These are phyloP conservation scores for Pseudomyrmex sp. DNA, from an alignment of 1,140 invertebrate genomes.

Conservation along the genomic window DNA sequence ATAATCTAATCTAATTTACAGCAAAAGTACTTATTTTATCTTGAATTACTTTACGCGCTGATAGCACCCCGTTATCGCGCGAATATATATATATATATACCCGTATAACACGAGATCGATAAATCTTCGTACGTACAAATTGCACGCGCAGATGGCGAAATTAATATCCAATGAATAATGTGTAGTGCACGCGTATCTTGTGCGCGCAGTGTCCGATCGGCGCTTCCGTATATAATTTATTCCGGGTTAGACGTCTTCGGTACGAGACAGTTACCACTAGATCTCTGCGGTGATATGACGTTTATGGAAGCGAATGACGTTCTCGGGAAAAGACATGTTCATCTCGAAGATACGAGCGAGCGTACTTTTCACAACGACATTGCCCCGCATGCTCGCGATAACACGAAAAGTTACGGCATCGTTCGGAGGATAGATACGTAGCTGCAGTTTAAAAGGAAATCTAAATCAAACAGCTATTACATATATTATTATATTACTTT, in stretches of 20 bases:
- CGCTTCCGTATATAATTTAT: slow-evolving; percentile 52
- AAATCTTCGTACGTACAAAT: slow-evolving; percentile 49
- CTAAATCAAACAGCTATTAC: neutral
- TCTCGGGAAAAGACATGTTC: slow-evolving; percentile 37
- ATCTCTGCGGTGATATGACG: slow-evolving; percentile 43
- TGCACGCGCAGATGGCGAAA: slow-evolving; percentile 46
- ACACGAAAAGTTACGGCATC: slow-evolving; percentile 25
- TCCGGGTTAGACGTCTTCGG: slow-evolving; percentile 40
- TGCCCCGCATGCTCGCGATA: slow-evolving; percentile 13
- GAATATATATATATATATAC: neutral
- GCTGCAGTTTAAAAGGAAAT: slow-evolving; percentile 2
- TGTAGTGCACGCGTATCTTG: slow-evolving; percentile 2
- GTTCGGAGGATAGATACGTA: slow-evolving; percentile 40
- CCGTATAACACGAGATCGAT: slow-evolving; percentile 38
- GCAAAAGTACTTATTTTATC: slow-evolving; percentile 12
- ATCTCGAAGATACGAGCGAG: slow-evolving; percentile 40
- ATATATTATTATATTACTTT: neutral
- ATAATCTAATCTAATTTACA: no score
- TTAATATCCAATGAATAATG: slow-evolving; percentile 55
- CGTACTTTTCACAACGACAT: slow-evolving; percentile 24
- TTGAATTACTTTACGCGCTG: neutral
- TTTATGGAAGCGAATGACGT: slow-evolving; percentile 37
- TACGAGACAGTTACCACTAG: slow-evolving; percentile 52
- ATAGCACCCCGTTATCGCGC: slow-evolving; percentile 42
- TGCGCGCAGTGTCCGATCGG: slow-evolving; percentile 39